phyloP scores from a whole-genome alignment of 2,113 vertebrate genomes.

The Globicephala melas region DNA sequence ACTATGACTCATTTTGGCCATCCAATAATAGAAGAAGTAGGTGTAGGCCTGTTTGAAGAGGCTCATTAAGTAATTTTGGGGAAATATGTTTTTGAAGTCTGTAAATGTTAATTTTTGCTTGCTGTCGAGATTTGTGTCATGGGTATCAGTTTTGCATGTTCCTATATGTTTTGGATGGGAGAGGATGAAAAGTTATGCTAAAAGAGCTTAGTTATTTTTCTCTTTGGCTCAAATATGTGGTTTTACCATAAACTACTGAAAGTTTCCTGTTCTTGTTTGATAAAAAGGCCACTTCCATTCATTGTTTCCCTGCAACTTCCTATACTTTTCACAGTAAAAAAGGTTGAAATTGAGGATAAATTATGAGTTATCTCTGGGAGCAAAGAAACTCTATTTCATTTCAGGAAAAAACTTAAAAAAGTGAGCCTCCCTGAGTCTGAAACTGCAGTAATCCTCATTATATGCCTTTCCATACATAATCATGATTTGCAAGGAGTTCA shows the following conservation, averaged over 20 bases:
- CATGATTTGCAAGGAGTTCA: not conserved
- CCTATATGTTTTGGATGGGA: not conserved
- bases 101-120: conserved; percentile 60
- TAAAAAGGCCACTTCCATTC: conserved; percentile 82
- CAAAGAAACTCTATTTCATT: conserved; percentile 64
- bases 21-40: conserved; percentile 59
- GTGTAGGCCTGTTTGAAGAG: conserved; percentile 44
- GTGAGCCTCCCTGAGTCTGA: not conserved
- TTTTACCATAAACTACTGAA: conserved; percentile 78
- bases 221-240: conserved; percentile 65
- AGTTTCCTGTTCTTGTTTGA: conserved; percentile 82
- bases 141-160: not conserved
- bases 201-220: conserved; percentile 28
- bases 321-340: conserved; percentile 76
- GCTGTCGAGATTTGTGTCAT: conserved; percentile 40
- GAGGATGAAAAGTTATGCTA: conserved; percentile 11
- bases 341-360: conserved; percentile 73
- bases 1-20: conserved; percentile 71
- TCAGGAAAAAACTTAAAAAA: conserved; percentile 28
- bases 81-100: conserved; percentile 67
- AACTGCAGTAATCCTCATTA: not conserved
- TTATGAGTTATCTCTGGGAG: conserved; percentile 71
- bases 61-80: conserved; percentile 51
- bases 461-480: not conserved
- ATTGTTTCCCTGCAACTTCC: conserved; percentile 83